These are phyloP conservation scores for Acleris emargana DNA, from an alignment of 2,888 invertebrate species.

Conservation along the genomic window DNA sequence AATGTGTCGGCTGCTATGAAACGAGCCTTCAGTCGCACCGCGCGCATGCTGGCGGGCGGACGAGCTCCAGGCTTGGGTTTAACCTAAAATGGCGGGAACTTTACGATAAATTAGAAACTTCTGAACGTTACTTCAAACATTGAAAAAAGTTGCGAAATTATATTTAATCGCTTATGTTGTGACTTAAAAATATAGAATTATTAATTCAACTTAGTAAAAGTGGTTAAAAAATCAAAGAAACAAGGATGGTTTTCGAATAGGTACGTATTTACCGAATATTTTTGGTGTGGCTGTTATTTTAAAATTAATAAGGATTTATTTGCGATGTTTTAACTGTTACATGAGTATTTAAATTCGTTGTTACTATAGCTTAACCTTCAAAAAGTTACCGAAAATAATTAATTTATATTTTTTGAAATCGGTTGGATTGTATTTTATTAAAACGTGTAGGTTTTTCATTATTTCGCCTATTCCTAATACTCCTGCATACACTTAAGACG, in stretches of 20 bases:
- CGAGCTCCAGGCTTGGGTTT: slow-evolving; percentile 51
- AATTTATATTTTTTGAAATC: too few relatives aligned
- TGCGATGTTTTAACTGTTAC: too few relatives aligned
- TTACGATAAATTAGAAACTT: slow-evolving; percentile 69
- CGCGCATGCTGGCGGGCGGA: slow-evolving; percentile 71
- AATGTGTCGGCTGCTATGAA: slow-evolving; percentile 68
- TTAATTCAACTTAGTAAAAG: neutral
- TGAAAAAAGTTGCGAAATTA: neutral
- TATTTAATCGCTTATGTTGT: slow-evolving; percentile 3
- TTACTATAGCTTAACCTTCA: too few relatives aligned
- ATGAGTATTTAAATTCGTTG: too few relatives aligned
- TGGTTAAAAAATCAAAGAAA: slow-evolving; percentile 13
- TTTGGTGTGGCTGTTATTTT: too few relatives aligned
- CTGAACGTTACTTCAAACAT: slow-evolving; percentile 46
- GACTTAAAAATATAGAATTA: neutral
- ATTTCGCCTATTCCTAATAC: too few relatives aligned
- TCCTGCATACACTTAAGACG: too few relatives aligned
- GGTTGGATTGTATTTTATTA: too few relatives aligned
- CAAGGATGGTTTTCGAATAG: slow-evolving; percentile 26
- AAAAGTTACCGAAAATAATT: too few relatives aligned
- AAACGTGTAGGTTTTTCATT: too few relatives aligned
- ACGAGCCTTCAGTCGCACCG: slow-evolving; percentile 74
- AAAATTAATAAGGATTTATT: too few relatives aligned
- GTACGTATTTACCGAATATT: slow-evolving; percentile 1
- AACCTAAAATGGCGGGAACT: slow-evolving; percentile 70